A percentile compares a stretch with the other conserved stretches of the same genome.
Conservation (phyloP, 2,113 vertebrate genomes). For the Heterocephalus glaber region DNA sequence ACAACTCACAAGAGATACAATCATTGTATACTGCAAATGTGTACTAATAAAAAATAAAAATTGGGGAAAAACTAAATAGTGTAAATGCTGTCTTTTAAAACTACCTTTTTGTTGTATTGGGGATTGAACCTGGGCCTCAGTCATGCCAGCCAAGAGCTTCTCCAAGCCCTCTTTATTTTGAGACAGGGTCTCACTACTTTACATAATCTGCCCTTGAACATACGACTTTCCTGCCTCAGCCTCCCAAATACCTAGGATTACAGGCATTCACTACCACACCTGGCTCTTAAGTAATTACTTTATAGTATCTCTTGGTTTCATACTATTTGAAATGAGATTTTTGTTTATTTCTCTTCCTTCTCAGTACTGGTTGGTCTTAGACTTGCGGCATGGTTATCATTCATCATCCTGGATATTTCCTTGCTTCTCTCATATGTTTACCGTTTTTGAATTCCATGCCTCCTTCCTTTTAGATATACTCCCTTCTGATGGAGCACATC, state of each 20-base stretch:
- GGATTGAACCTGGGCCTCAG: neutral
- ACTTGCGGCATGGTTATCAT: neutral
- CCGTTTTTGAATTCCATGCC: neutral
- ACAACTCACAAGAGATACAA: neutral
- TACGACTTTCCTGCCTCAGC: neutral
- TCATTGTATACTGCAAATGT: neutral
- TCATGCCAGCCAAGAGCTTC: neutral
- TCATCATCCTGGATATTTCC: neutral
- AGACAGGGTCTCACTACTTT: neutral
- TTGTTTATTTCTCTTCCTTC: neutral
- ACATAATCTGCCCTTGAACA: neutral
- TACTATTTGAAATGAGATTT: slow-evolving; percentile 7
- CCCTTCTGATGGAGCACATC: neutral
- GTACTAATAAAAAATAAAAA: neutral
- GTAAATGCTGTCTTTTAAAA: neutral
- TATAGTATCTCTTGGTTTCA: neutral
- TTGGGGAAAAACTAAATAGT: neutral
- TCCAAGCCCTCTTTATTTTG: neutral
- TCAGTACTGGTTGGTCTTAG: neutral
- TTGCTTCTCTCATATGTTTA: neutral
- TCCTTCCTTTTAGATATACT: slow-evolving; percentile 12
- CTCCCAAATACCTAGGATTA: neutral
- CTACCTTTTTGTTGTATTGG: neutral
- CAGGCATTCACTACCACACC: neutral
- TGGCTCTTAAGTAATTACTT: neutral